Base-by-base conservation (phyloP, 2,888 invertebrate genomes). In the Sympetrum striolatum region DNA sequence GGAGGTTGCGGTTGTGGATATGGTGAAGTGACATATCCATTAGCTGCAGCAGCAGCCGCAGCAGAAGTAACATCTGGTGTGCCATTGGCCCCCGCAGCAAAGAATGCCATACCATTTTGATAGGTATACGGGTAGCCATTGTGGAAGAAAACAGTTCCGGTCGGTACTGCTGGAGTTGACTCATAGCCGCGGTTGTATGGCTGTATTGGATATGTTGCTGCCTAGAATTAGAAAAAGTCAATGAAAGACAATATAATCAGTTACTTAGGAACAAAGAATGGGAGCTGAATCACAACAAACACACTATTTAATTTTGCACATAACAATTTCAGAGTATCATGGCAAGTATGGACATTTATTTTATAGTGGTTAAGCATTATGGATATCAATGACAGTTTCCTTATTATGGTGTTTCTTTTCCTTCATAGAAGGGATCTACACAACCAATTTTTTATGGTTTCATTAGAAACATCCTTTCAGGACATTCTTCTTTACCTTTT, bases 141-240 rank as follows among this genome's bases (percentile, higher is more conserved):
- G 90, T 95, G 92, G 91, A 95, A 94, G 91, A 95, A 94, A 91
- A 94, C 93, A 91, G 95, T 94, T 92, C 94, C 95, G 90, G 94
- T 94, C 92, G 94, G 94, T 92, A 94, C 93, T 90, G 95, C 94
- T 73, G 95, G 95, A 53, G 95, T 94, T 80, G 95, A 93, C 60
- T 86, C 86, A 64, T 86, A 86, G 0, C 60, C 60, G n/a, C 86
- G 86, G 15, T 94, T 95, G 92, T 95, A 95, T 81, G 95, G 94
- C 93, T 90, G 80, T 15, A 91, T 90, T 80, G 79, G 48, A 80
- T 80, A 81, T 37, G 64, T 31, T 73, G 80, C 53, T 44, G 80
- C 79, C 90, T 90, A 48, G 15, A 25, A 79, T 90, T 10, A 18
- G 35, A 35, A 39, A 48, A 48, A 44, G 15, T 0, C 15, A 0